Evolutionary conservation across 2,888 invertebrate genomes (phyloP), one percentile per base, ranked within the genome.

Genomic region (Bibio marci): DNA sequence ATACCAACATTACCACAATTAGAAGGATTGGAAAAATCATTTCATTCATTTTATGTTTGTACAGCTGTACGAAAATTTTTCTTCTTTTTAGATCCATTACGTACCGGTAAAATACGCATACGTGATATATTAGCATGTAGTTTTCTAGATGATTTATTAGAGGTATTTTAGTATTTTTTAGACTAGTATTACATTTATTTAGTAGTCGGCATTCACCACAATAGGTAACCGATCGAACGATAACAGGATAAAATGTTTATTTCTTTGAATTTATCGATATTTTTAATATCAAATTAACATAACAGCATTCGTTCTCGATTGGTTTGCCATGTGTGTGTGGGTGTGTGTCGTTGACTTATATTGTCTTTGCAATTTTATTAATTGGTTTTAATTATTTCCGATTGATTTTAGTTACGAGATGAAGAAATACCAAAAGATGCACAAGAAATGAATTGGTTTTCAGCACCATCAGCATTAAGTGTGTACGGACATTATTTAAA

Each of bases 21-120:
- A 4, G 83, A 90, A 55, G 86, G 88, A 0, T 62, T 95, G 38
- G 90, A 92, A 59, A 80, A 85, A 27, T 88, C 91, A 0, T 94
- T 95, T 63, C 87, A 90, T 52, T 86, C 83, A 11, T 95, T 95
- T 66, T 97, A 95, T 57, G 82, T 92, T 15, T 94, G 94, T 56
- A 92, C 94, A 1, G 94, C 91, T 3, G 91, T 91, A 0, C 70
- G 94, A 48, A 92, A 94, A 58, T 94, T 97, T 64, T 73, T 95
- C 51, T 97, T 97, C 65, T 95, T 94, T 57, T 66, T 97, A 12
- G 95, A 95, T 57, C 87, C 88, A 0, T 60, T 90, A 45, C 66
- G 86, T 44, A 85, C 87, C 0, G 90, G 91, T 0, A 71, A 85
- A 46, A 85, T 95, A 35, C 71, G 86, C 49, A 94, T 97, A 49